Base-by-base conservation (phyloP, 2,113 vertebrate genomes). In the Tympanuchus pallidicinctus region DNA sequence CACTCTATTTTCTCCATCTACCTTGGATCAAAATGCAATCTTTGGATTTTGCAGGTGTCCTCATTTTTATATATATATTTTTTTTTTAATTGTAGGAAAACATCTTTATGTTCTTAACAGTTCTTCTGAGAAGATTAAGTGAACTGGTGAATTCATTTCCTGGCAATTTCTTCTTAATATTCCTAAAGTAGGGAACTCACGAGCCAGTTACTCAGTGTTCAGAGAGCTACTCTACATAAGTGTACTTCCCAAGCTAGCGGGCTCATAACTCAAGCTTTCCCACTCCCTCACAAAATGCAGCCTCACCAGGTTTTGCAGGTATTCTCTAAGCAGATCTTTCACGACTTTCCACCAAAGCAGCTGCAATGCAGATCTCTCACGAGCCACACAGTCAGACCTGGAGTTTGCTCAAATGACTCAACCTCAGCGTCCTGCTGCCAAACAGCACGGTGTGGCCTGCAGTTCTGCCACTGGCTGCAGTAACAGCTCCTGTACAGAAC, bases 231-330 rank as follows among this genome's bases (percentile, higher is more conserved):
- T 57, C 42, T 14, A 47, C 5, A 1, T 36, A 61, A 86, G 27
- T 0, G 4, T 32, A 64, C 4, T 3, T 50, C 77, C 47, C 52
- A 20, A 4, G 88, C 83, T 47, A 70, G 61, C 57, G 86, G 56
- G 70, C 38, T 84, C 66, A 65, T 56, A 56, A 59, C 61, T 70
- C 70, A 86, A 86, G 74, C 80, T 36, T 90, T 84, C 74, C 47
- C 70, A 92, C 71, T 90, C 52, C 92, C 84, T 92, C 86, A 82
- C 13, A 65, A 95, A 95, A 0, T 91, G 86, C 95, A 93, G 86
- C 43, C 90, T 56, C 73, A 67, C 77, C 74, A 86, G 64, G 61
- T 72, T 87, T 78, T 84, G 5, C 66, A 71, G 17, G 57, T 2
- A 15, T 59, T 66, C 73, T 56, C 57, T 0, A 1, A 82, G 82